Evolutionary conservation across 1,140 invertebrate species (phyloP), one percentile per base, ranked within the genome.

Genomic region (Sitodiplosis mosellana): DNA sequence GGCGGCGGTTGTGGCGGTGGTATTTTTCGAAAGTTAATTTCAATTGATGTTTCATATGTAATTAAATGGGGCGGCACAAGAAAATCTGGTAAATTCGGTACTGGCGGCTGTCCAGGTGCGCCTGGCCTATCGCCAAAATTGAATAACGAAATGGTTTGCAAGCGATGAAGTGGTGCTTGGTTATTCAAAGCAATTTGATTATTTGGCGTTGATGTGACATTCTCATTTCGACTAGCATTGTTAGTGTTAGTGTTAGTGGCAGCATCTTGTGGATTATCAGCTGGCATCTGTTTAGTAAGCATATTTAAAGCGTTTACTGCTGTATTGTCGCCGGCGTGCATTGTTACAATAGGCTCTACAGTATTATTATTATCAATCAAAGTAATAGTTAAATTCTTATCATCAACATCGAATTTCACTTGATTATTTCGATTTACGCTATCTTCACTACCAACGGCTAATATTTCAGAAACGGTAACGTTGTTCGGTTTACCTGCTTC

Each of bases 51-150:
- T 52, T 64, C 62, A 47, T 64, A 64, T 46, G 60, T 54, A 45
- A 64, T 56, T 48, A 54, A 54, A 52, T 62, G 62, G 49, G 64
- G 56, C 51, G 62, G 62, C 56, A 63, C 55, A 50, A 64, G 62
- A 40, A 64, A 64, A 54, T 62, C 61, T 44, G 62, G 62, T 59
- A 64, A 27, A 43, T 48, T 48, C 21, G 47, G 21, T 42, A 11
- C 8, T 18, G 41, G 41, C 11, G 40, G 40, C 19, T 33, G 27
- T 12, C 14, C 19, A 33, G 10, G 15, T 7, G 17, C 20, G n/a
- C 33, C 38, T 4, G 20, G 37, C 33, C 4, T 44, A 43, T 48
- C 33, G 18, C 43, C 43, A 17, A 45, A 45, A 45, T 33, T 45
- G 14, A 45, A 45, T 18, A 45, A 2, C 19, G 43, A 45, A 27